Base-by-base conservation (phyloP, 2,888 invertebrate species). In the Mactromeris polynyma region DNA sequence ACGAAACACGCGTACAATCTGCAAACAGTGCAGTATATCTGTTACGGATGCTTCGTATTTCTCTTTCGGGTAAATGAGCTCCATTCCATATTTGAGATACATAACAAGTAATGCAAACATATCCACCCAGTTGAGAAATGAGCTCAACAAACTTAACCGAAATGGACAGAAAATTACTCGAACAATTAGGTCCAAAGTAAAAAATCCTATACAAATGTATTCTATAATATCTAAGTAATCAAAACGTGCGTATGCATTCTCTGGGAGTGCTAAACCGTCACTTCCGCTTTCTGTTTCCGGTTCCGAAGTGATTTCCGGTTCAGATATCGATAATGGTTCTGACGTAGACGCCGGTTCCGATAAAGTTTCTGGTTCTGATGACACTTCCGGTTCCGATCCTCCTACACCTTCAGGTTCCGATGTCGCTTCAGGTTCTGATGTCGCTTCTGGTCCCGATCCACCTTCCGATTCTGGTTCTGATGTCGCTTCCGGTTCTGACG, bases 1-100 rank as follows among this genome's bases (percentile, higher is more conserved):
- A 19, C 95, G 92, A 73, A 95, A 93, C 9, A 95, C 94, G 11
- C 95, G 89, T 38, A 95, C 84, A 36, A 95, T 91, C 77, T 94
- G 94, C 46, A 94, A 73, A 81, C 93, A 93, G 77, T 94, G 93
- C 1, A 95, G 80, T 33, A 92, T 92, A 85, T 95, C 94, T 19
- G 93, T 77, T 73, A 93, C 83, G 9, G 94, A 93, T 2, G 89
- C 85, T 78, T 91, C 89, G 81, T 94, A 94, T 64, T 92, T 93
- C 38, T 93, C 92, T 42, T 90, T 88, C n/a, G 93, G 92, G 46
- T 88, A 82, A 0, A 93, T 40, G 0, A 42, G n/a, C 79, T 94
- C 92, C 9, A 94, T 91, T 11, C 93, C 81, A 40, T 94, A 88
- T 36, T 93, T 94, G 1, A 91, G 88, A 87, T 94, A 94, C 91